Conservation (phyloP, 2,113 vertebrate genomes). For the Piprites chloris region DNA sequence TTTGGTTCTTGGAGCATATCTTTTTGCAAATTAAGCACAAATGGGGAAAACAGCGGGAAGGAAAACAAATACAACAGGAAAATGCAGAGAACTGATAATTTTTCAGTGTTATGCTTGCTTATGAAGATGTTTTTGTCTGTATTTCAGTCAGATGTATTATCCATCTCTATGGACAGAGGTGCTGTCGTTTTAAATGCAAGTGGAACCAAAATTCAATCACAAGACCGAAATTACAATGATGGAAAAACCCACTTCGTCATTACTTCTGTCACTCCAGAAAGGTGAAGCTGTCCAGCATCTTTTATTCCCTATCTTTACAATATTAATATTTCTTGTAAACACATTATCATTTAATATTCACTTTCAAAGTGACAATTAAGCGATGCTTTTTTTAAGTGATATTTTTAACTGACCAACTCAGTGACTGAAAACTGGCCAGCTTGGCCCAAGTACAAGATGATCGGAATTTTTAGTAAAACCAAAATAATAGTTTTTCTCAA, state of each 20-base stretch:
- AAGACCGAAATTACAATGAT: slow-evolving; percentile 85
- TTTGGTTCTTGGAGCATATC: neutral
- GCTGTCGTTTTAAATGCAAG: slow-evolving; percentile 84
- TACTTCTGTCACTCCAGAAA: slow-evolving; percentile 80
- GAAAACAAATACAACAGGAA: neutral
- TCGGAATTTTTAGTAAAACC: neutral
- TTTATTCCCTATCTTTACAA: neutral
- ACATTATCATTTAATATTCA: neutral
- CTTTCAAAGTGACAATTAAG: neutral
- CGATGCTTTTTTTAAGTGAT: neutral
- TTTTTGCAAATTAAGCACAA: neutral
- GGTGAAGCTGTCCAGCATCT: slow-evolving; percentile 68
- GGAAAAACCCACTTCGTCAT: slow-evolving; percentile 88
- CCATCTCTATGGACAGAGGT: slow-evolving; percentile 88
- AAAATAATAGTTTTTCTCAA: neutral
- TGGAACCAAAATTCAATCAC: slow-evolving; percentile 82
- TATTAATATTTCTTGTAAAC: neutral
- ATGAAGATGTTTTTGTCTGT: neutral
- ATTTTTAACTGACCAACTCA: neutral
- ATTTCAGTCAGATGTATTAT: slow-evolving; percentile 85
- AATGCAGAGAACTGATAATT: neutral
- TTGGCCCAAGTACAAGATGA: neutral
- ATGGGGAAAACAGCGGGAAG: neutral
- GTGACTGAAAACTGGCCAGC: neutral
- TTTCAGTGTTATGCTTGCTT: neutral